phyloP scores from a whole-genome alignment of 1,140 invertebrate genomes.

The Drosophila fuyamai region DNA sequence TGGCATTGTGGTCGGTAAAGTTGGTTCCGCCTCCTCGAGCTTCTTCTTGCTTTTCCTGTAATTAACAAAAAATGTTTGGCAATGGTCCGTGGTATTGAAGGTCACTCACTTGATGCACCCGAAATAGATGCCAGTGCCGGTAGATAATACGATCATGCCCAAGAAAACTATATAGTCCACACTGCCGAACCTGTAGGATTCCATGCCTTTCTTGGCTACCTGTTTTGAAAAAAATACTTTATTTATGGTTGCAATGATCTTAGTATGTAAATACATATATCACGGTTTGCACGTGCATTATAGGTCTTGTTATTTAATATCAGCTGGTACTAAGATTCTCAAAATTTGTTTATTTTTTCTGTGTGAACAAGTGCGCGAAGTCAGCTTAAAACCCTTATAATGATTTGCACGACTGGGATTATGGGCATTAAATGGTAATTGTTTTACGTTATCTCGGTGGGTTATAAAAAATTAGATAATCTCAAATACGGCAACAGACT shows the following conservation, averaged over 20 bases:
- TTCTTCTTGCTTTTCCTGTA: conserved; percentile 57
- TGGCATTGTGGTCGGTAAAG: conserved; percentile 35
- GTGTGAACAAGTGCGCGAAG: conserved; percentile 39
- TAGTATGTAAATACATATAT: too few relatives aligned
- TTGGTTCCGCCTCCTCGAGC: conserved; percentile 53
- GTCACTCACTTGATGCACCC: conserved; percentile 85
- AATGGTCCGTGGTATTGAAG: conserved; percentile 5
- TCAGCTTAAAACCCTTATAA: conserved; percentile 3
- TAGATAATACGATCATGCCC: conserved; percentile 87
- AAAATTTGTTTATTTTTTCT: conserved; percentile 1
- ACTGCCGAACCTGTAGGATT: conserved; percentile 75
- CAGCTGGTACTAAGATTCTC: conserved; percentile 17
- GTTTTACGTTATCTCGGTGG: background rate
- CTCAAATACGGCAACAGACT: background rate
- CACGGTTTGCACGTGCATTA: background rate
- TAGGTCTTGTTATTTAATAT: conserved; percentile 5
- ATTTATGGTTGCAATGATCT: background rate
- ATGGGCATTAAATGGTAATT: background rate
- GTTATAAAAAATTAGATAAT: conserved; percentile 7
- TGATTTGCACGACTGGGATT: background rate
- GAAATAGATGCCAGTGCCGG: conserved; percentile 90
- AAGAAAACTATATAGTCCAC: conserved; percentile 88
- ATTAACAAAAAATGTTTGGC: conserved; percentile 14
- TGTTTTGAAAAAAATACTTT: background rate
- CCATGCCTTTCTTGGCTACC: conserved; percentile 13